These are phyloP conservation scores for Spondyliosoma cantharus DNA, from an alignment of 2,797 vertebrate species.

Conservation along the genomic window DNA sequence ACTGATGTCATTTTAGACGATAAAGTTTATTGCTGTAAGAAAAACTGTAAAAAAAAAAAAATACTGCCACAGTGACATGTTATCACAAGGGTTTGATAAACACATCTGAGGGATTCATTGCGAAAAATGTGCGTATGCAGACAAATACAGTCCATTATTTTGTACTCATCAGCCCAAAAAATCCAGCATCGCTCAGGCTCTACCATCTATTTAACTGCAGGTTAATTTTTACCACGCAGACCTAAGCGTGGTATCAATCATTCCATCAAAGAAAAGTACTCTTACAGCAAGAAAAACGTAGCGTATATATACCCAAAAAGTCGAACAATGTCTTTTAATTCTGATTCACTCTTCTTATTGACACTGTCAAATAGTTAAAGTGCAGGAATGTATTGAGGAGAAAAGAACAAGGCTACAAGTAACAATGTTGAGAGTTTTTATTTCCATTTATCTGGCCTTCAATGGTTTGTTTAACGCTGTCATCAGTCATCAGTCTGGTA, in stretches of 20 bases:
- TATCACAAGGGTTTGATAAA: too few relatives aligned
- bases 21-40: too few relatives aligned
- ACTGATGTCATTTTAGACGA: too few relatives aligned
- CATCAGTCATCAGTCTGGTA: conserved; percentile 58
- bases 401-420: conserved; percentile 41
- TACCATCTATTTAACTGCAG: background rate
- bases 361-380: background rate
- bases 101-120: too few relatives aligned
- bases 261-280: background rate
- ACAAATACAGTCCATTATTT: too few relatives aligned
- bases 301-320: background rate
- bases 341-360: background rate
- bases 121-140: too few relatives aligned
- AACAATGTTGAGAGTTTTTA: conserved; percentile 74
- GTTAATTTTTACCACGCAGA: background rate
- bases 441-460: conserved; percentile 74
- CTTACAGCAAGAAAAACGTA: background rate
- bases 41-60: too few relatives aligned
- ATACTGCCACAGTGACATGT: too few relatives aligned
- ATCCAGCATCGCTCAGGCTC: too few relatives aligned
- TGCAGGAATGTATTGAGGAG: background rate
- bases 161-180: too few relatives aligned
- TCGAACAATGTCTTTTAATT: background rate
- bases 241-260: too few relatives aligned
- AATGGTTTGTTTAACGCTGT: conserved; percentile 49